These are phyloP conservation scores for Sinopyrophorus schimmeli DNA, from an alignment of 2,888 invertebrate species.

Conservation along the genomic window DNA sequence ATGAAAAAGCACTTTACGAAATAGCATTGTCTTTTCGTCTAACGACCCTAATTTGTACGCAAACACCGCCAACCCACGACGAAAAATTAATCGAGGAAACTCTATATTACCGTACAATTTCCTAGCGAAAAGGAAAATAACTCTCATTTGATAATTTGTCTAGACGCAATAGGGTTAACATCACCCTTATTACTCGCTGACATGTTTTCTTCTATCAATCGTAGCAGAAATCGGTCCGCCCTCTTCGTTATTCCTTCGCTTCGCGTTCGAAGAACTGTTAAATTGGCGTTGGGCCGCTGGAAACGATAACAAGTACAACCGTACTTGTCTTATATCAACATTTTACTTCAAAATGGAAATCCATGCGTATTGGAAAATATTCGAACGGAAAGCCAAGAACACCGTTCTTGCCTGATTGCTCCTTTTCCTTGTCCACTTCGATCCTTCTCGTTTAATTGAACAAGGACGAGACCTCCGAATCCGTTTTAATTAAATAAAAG, in stretches of 20 bases:
- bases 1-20: conserved; percentile 1
- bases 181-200: conserved; percentile 21
- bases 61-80: conserved; percentile 7
- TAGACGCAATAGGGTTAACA: conserved; percentile 28
- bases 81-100: conserved; percentile 7
- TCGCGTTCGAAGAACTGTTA: conserved; percentile 5
- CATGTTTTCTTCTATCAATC: conserved; percentile 21
- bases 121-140: conserved; percentile 23
- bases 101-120: conserved; percentile 16
- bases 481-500: neutral
- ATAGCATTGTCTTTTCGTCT: neutral
- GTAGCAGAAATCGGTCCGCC: conserved; percentile 14
- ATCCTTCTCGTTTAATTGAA: too few relatives aligned
- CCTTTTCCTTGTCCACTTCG: too few relatives aligned
- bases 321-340: conserved; percentile 29
- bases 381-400: conserved; percentile 18
- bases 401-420: too few relatives aligned
- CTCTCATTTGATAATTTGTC: conserved; percentile 29
- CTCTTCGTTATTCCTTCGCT: too few relatives aligned
- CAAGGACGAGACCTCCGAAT: too few relatives aligned
- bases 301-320: conserved; percentile 30
- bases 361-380: conserved; percentile 25
- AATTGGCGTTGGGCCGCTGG: conserved; percentile 19
- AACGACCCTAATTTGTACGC: conserved; percentile 10
- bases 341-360: conserved; percentile 26